These are phyloP conservation scores for Cynocephalus volans DNA, from an alignment of 2,113 vertebrate genomes.

Conservation along the genomic window DNA sequence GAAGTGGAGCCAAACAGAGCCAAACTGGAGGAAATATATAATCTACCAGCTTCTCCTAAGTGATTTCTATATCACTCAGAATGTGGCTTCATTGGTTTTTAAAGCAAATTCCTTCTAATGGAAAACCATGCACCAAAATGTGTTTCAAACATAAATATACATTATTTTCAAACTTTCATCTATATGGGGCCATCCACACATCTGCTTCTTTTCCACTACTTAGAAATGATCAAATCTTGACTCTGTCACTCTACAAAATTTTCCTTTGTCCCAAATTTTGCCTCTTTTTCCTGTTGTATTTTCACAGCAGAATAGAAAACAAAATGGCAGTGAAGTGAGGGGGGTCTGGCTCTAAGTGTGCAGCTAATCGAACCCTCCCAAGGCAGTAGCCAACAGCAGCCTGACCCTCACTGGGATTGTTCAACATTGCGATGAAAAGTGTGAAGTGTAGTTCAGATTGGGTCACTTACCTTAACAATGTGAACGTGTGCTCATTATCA, in stretches of 20 bases:
- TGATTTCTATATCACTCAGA: not conserved
- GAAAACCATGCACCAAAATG: not conserved
- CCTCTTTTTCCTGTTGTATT: slow-evolving; percentile 29
- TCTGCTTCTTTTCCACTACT: not conserved
- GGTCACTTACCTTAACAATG: slow-evolving; percentile 92
- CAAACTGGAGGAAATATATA: not conserved
- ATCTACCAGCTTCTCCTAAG: not conserved
- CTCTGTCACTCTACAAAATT: not conserved
- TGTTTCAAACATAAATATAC: not conserved
- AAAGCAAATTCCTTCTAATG: slow-evolving; percentile 7
- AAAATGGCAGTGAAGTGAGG: slow-evolving; percentile 53
- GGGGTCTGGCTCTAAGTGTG: slow-evolving; percentile 26
- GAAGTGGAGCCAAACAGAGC: not conserved
- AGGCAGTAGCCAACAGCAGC: slow-evolving; percentile 73
- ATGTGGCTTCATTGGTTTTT: not conserved
- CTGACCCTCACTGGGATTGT: slow-evolving; percentile 81
- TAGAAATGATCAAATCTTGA: slow-evolving; percentile 14
- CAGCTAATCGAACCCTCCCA: slow-evolving; percentile 74
- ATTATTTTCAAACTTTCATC: not conserved
- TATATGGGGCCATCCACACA: not conserved
- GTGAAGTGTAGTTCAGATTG: slow-evolving; percentile 90
- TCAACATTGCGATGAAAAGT: slow-evolving; percentile 87
- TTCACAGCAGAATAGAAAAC: slow-evolving; percentile 30
- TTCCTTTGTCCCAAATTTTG: slow-evolving; percentile 14
- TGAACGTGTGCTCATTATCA: slow-evolving; percentile 91